Evolutionary conservation across 2,888 invertebrate genomes (phyloP).

Genomic region (Eupithecia inturbata): DNA sequence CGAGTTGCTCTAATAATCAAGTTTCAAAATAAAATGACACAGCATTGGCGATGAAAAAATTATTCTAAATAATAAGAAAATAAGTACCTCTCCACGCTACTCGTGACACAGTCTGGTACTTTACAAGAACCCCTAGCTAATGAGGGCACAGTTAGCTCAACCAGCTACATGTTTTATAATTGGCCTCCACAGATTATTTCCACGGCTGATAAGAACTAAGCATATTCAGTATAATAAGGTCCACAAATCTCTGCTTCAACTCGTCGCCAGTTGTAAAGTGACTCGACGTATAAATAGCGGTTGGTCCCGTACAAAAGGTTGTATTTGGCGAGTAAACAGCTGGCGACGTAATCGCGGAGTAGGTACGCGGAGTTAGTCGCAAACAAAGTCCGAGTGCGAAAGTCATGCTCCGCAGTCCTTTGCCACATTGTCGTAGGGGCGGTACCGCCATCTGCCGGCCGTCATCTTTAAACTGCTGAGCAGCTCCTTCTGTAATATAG

Average conservation of each 20-base stretch:
- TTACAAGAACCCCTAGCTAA: background rate
- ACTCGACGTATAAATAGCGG: slow-evolving; percentile 4
- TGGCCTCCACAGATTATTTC: background rate
- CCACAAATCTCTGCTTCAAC: background rate
- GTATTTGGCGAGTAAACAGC: slow-evolving; percentile 4
- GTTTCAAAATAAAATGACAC: background rate
- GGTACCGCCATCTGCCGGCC: background rate
- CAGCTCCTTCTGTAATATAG: too few relatives aligned
- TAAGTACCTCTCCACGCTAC: background rate
- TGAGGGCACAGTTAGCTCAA: background rate
- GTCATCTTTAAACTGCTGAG: background rate
- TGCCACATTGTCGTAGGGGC: background rate
- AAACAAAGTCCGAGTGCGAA: slow-evolving; percentile 5
- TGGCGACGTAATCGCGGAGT: background rate
- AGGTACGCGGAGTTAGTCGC: background rate
- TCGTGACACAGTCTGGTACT: background rate
- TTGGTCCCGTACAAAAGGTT: background rate
- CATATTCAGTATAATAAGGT: background rate
- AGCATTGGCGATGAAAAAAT: background rate
- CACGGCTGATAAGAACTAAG: background rate
- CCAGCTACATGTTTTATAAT: background rate
- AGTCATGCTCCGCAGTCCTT: background rate
- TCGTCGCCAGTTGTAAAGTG: background rate
- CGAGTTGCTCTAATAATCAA: background rate
- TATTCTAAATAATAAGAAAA: background rate